Base-by-base conservation (phyloP, 1,140 invertebrate species). In the Hyles vespertilio region DNA sequence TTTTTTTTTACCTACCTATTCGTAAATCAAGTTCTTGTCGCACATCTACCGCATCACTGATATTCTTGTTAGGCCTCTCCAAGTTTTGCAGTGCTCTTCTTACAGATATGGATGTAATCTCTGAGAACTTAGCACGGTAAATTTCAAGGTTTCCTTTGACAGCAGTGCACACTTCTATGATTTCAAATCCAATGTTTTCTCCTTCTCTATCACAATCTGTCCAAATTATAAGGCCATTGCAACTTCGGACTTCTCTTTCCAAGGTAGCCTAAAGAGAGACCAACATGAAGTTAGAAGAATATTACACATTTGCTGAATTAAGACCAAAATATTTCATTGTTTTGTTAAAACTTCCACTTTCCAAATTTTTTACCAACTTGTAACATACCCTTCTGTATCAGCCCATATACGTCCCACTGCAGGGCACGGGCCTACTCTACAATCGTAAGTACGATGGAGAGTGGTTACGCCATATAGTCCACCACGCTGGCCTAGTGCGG, bases 131-230 rank as follows among this genome's bases (percentile, higher is more conserved):
- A 10, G 98, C 98, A 74, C 98, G 92, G 72, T 93, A 95, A 49
- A 98, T 87, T 64, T 87, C 79, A 33, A 99, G 90, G 82, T 93
- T 94, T 32, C 92, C 93, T 77, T 97, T 98, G 0, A 96, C 88
- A 68, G 92, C 92, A 66, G 88, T 91, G 78, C 98, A 99, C 4
- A 99, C 96, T 66, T 97, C 89, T 56, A 99, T 98, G 8, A 99
- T 94, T 92, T 99, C 98, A 92, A 94, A 99, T 2, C 99, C 98
- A 89, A 99, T 99, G 84, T 99, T 99, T 91, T 99, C 99, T 57
- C 99, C 99, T 93, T 99, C 99, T 90, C 98, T 94, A 92, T 99
- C 99, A 92, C 98, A 99, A 98, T 99, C 99, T 43, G 98, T 99
- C 98, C 99, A 99, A 69, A 99, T 98, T 22, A 99, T 95, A 6